phyloP scores from a whole-genome alignment of 2,888 invertebrate genomes.

The Mycogona germanica region DNA sequence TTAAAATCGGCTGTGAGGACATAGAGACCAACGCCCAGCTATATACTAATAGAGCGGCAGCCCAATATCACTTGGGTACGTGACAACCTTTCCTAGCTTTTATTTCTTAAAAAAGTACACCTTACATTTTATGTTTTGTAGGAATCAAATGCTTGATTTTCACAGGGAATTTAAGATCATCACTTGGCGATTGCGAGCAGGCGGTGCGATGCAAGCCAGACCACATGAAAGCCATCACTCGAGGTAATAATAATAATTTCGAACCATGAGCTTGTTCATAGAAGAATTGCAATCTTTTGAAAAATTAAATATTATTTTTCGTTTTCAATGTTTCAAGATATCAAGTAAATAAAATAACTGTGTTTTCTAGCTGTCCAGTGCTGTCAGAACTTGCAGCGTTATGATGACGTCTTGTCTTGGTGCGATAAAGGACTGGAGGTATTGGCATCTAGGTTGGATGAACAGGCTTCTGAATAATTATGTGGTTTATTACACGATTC shows the following conservation, averaged over 20 bases:
- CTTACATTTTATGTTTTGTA: slow-evolving; percentile 28
- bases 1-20: slow-evolving; percentile 58
- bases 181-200: slow-evolving; percentile 63
- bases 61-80: slow-evolving; percentile 73
- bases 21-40: slow-evolving; percentile 64
- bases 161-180: slow-evolving; percentile 42
- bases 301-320: no score
- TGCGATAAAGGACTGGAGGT: slow-evolving; percentile 50
- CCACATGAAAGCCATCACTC: slow-evolving; percentile 60
- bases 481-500: background rate
- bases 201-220: slow-evolving; percentile 61
- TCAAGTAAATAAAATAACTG: no score
- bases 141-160: background rate
- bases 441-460: background rate
- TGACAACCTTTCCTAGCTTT: no score
- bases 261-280: background rate
- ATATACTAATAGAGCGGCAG: slow-evolving; percentile 83
- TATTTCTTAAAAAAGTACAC: slow-evolving; percentile 20
- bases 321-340: no score
- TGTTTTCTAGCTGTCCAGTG: slow-evolving; percentile 57
- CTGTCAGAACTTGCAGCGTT: slow-evolving; percentile 50
- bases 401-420: slow-evolving; percentile 54
- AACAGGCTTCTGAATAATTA: no score
- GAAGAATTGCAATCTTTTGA: background rate
- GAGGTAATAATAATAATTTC: slow-evolving; percentile 36